Evolutionary conservation across 2,113 vertebrate genomes (phyloP).

Genomic region (Phasianus colchicus): DNA sequence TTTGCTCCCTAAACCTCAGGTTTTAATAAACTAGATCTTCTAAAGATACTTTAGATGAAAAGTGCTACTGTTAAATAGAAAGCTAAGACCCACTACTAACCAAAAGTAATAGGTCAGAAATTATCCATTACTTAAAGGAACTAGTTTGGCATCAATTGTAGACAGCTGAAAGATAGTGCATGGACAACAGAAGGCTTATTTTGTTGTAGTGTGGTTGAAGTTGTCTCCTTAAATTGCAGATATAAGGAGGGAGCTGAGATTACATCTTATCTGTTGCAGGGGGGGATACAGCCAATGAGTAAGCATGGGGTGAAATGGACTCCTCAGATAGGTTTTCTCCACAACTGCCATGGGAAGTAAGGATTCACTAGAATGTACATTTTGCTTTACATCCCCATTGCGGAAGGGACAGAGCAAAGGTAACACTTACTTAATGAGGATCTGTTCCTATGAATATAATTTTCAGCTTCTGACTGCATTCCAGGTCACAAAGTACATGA

Average conservation of each 20-base stretch:
- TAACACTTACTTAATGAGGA: not conserved
- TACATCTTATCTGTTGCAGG: not conserved
- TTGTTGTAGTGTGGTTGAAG: not conserved
- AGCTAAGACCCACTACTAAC: not conserved
- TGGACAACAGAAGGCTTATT: not conserved
- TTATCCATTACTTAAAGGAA: not conserved
- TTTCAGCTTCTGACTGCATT: conserved; percentile 23
- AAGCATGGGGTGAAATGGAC: not conserved
- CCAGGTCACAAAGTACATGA: not conserved
- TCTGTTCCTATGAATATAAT: conserved; percentile 25
- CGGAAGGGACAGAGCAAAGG: not conserved
- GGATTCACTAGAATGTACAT: not conserved
- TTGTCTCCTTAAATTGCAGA: conserved; percentile 7
- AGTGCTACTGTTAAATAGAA: not conserved
- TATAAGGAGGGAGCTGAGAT: not conserved
- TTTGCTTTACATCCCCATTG: conserved; percentile 13
- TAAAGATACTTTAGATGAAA: not conserved
- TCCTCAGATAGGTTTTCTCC: not conserved
- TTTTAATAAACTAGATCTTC: not conserved
- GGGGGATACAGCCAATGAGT: not conserved
- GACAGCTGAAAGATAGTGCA: not conserved
- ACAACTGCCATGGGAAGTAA: not conserved
- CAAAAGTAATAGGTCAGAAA: not conserved
- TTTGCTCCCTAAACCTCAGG: not conserved
- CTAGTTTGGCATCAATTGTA: not conserved